Evolutionary conservation across 53 echinoderm and acorn worm species (phyloP).

Genomic region (Patiria pectinifera): DNA sequence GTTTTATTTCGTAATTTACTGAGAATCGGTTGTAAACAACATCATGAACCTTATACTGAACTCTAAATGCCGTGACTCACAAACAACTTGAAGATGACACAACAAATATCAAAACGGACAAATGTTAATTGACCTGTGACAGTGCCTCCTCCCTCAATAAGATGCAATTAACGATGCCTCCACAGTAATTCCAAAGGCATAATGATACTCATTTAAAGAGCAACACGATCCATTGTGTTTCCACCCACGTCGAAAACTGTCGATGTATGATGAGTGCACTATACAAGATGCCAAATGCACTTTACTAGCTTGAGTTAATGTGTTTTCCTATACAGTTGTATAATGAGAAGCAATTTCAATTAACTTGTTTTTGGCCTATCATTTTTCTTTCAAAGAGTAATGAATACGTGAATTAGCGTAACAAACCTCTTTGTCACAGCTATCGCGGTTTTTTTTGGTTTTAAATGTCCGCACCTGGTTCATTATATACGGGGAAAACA

Average conservation of each 20-base stretch:
- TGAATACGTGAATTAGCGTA: neutral
- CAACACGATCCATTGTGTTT: slow-evolving; percentile 33
- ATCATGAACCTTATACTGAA: neutral
- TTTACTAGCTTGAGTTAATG: neutral
- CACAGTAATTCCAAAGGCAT: neutral
- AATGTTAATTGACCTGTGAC: neutral
- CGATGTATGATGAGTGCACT: neutral
- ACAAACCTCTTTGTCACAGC: neutral
- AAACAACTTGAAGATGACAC: neutral
- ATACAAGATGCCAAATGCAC: neutral
- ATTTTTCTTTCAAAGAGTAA: neutral
- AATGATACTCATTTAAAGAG: slow-evolving; percentile 19
- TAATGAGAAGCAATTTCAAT: neutral
- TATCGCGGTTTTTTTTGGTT: neutral
- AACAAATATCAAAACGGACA: neutral
- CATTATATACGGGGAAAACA: neutral
- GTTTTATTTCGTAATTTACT: neutral
- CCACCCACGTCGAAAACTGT: slow-evolving; percentile 19
- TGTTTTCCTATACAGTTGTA: neutral
- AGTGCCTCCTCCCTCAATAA: neutral
- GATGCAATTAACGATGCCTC: slow-evolving; percentile 8
- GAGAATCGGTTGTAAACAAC: neutral
- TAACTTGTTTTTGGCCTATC: neutral
- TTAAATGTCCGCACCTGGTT: neutral
- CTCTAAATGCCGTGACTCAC: neutral